These are phyloP conservation scores for Leptura quadrifasciata DNA, from an alignment of 2,888 invertebrate genomes.

Conservation along the genomic window DNA sequence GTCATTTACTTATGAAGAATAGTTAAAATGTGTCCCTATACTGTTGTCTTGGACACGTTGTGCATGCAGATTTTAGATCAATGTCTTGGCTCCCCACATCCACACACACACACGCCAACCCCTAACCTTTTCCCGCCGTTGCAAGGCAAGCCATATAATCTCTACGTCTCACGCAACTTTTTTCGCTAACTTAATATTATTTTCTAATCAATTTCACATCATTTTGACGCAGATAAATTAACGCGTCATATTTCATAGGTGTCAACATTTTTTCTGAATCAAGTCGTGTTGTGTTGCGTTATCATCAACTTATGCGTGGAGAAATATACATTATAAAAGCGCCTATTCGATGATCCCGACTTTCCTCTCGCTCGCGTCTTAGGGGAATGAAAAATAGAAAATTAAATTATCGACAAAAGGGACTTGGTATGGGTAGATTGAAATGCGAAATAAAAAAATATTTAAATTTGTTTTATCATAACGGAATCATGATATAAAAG, in stretches of 20 bases:
- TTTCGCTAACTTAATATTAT: constrained; percentile 24
- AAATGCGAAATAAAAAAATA: too few species aligned
- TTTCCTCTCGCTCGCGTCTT: background rate
- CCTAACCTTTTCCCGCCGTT: background rate
- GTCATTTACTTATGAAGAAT: background rate
- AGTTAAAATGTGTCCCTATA: constrained; percentile 11
- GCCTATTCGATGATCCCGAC: constrained; percentile 10
- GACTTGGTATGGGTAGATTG: too few species aligned
- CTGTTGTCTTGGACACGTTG: background rate
- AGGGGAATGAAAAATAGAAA: background rate
- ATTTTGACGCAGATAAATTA: constrained; percentile 34
- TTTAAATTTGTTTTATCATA: too few species aligned
- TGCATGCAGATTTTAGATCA: constrained; percentile 20
- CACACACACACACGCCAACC: background rate
- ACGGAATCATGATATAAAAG: too few species aligned
- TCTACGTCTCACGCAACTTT: constrained; percentile 22
- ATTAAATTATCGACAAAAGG: background rate
- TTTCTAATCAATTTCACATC: constrained; percentile 35
- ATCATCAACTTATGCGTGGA: background rate
- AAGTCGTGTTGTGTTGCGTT: constrained; percentile 11
- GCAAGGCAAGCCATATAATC: constrained; percentile 13
- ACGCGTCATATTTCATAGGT: constrained; percentile 31
- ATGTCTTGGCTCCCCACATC: background rate
- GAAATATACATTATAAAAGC: constrained; percentile 14
- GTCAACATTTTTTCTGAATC: constrained; percentile 14